Percentiles rank a stretch among this genome's conserved stretches.
These are phyloP conservation scores for Sphaeridia pumilis DNA, from an alignment of 2,888 invertebrate genomes.

Conservation along the genomic window DNA sequence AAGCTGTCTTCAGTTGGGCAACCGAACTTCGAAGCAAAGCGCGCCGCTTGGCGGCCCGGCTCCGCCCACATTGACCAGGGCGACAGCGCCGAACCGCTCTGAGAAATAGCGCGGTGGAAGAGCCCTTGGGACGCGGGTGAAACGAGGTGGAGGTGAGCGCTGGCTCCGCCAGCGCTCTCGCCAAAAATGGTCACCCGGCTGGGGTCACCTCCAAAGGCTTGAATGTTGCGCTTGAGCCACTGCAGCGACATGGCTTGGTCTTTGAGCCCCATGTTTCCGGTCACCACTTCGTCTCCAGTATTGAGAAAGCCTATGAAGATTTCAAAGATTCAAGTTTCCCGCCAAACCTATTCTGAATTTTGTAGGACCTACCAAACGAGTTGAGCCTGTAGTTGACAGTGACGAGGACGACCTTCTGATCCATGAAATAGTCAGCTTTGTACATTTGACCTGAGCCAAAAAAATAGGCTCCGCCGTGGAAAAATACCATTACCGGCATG, in stretches of 20 bases:
- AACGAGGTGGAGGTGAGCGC: conserved; percentile 5
- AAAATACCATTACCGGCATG: conserved; percentile 8
- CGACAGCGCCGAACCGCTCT: conserved; percentile 19
- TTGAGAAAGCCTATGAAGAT: conserved; percentile 25
- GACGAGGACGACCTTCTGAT: conserved; percentile 20
- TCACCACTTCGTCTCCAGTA: conserved; percentile 26
- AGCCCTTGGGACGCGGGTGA: conserved; percentile 16
- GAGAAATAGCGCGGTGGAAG: conserved; percentile 19
- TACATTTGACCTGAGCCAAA: conserved; percentile 1
- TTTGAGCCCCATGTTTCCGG: conserved; percentile 25
- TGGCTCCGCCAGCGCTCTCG: background rate
- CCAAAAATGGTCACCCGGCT: conserved; percentile 22
- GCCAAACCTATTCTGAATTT: no score
- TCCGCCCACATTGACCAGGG: conserved; percentile 21
- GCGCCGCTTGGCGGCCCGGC: conserved; percentile 18
- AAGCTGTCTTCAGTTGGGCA: conserved; percentile 18
- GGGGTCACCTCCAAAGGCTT: conserved; percentile 22
- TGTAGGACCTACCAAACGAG: conserved; percentile 16
- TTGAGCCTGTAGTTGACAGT: conserved; percentile 24
- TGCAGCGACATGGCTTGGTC: conserved; percentile 21
- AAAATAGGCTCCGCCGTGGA: conserved; percentile 8
- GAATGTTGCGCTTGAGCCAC: conserved; percentile 20
- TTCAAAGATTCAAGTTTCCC: no score
- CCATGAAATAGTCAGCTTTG: conserved; percentile 4
- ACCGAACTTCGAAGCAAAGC: conserved; percentile 18